Percentiles rank a stretch among this genome's conserved stretches.
These are phyloP conservation scores for Folsomia candida DNA, from an alignment of 2,888 invertebrate genomes.

Conservation along the genomic window DNA sequence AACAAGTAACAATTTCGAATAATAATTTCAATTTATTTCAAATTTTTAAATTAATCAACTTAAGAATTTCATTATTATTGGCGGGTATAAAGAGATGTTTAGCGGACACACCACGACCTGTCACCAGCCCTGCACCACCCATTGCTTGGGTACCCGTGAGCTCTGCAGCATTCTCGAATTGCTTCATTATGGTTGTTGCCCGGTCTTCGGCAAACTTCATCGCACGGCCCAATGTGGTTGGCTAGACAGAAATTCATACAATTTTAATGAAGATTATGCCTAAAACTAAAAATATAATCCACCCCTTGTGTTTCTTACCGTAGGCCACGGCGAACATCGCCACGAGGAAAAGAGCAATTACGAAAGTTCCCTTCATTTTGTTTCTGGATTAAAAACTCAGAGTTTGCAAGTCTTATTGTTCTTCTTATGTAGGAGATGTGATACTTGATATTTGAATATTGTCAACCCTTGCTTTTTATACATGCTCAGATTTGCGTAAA, in stretches of 20 bases:
- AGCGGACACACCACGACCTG: background rate
- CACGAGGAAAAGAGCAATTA: background rate
- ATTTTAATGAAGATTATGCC: background rate
- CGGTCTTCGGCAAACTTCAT: slow-evolving; percentile 21
- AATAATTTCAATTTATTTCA: background rate
- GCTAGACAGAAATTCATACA: background rate
- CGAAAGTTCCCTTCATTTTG: background rate
- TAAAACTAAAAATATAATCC: too few species aligned
- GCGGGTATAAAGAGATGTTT: too few species aligned
- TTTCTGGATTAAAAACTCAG: background rate
- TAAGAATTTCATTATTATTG: too few species aligned
- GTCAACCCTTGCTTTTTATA: too few species aligned
- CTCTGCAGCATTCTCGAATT: slow-evolving; percentile 15
- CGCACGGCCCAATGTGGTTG: background rate
- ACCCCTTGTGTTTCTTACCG: background rate
- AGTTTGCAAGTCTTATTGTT: too few species aligned
- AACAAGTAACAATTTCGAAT: too few species aligned
- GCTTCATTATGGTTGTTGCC: slow-evolving; percentile 19
- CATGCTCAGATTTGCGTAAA: too few species aligned
- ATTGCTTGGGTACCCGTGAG: slow-evolving; percentile 8
- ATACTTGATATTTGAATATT: too few species aligned
- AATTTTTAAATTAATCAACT: background rate
- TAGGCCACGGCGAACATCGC: background rate
- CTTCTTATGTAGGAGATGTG: background rate
- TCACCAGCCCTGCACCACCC: slow-evolving; percentile 7